Conservation (phyloP, 2,888 invertebrate genomes). For the Synanthedon myopaeformis region DNA sequence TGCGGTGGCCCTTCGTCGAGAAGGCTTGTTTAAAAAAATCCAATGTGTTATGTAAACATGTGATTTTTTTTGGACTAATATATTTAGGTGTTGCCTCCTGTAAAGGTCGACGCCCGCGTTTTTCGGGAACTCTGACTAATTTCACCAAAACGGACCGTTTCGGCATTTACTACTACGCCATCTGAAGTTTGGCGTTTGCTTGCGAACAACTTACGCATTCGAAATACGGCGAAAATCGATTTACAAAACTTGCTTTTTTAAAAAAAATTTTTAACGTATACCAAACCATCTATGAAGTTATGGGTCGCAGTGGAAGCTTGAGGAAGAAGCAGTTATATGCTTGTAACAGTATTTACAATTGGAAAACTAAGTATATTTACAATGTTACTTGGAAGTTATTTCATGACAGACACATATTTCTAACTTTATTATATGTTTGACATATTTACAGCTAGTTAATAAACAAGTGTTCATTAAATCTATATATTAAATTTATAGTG, state of each 20-base stretch:
- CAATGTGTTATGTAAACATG: slow-evolving; percentile 65
- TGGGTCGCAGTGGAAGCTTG: no score
- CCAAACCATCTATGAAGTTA: no score
- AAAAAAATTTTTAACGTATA: no score
- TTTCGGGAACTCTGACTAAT: slow-evolving; percentile 69
- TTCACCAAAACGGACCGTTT: slow-evolving; percentile 46
- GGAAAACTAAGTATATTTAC: no score
- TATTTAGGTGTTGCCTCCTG: slow-evolving; percentile 55
- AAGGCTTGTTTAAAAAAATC: slow-evolving; percentile 58
- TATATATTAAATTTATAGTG: no score
- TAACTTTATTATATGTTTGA: no score
- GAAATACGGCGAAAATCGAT: slow-evolving; percentile 32
- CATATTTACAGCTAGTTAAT: no score
- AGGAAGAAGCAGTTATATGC: no score
- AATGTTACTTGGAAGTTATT: no score
- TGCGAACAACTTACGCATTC: slow-evolving; percentile 17
- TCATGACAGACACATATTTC: no score
- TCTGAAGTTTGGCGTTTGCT: slow-evolving; percentile 25
- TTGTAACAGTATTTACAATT: no score
- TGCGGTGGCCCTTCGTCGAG: slow-evolving; percentile 42
- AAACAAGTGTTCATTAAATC: no score
- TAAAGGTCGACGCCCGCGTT: slow-evolving; percentile 56
- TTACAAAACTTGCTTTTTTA: slow-evolving; percentile 9
- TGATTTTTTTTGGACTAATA: slow-evolving; percentile 52
- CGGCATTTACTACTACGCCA: slow-evolving; percentile 20